phyloP scores from a whole-genome alignment of 2,888 invertebrate genomes.

The Xestia xanthographa region DNA sequence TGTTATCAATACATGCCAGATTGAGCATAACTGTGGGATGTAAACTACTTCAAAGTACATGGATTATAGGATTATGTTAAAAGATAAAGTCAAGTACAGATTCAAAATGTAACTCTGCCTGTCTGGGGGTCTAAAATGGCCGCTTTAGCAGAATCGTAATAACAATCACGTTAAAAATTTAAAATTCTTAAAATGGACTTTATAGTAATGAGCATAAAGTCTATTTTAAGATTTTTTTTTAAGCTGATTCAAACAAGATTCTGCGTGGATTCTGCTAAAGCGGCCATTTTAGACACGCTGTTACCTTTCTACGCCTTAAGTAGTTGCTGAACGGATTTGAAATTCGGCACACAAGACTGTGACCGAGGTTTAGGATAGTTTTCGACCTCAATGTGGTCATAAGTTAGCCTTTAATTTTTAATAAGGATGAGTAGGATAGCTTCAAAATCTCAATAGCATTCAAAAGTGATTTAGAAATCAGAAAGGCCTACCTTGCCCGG shows the following conservation, averaged over 20 bases:
- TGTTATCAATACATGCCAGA: conserved; percentile 31
- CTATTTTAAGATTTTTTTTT: no score
- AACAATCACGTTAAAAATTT: no score
- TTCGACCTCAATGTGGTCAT: not conserved
- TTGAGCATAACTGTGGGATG: conserved; percentile 30
- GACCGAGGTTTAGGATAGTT: not conserved
- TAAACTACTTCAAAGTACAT: conserved; percentile 30
- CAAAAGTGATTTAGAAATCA: not conserved
- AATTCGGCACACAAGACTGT: not conserved
- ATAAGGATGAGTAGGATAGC: not conserved
- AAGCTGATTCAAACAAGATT: no score
- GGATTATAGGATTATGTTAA: conserved; percentile 27
- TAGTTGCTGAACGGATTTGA: not conserved
- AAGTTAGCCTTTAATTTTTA: not conserved
- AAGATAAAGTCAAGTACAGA: not conserved
- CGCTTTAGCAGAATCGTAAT: no score
- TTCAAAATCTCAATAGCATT: not conserved
- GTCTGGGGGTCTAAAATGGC: no score
- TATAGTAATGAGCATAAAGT: no score
- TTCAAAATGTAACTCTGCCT: not conserved
- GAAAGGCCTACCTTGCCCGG: not conserved
- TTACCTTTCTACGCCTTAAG: not conserved
- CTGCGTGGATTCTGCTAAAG: no score
- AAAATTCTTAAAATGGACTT: no score
- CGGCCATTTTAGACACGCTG: no score